These are phyloP conservation scores for Catharus ustulatus DNA, from an alignment of 2,797 vertebrate species.

Conservation along the genomic window DNA sequence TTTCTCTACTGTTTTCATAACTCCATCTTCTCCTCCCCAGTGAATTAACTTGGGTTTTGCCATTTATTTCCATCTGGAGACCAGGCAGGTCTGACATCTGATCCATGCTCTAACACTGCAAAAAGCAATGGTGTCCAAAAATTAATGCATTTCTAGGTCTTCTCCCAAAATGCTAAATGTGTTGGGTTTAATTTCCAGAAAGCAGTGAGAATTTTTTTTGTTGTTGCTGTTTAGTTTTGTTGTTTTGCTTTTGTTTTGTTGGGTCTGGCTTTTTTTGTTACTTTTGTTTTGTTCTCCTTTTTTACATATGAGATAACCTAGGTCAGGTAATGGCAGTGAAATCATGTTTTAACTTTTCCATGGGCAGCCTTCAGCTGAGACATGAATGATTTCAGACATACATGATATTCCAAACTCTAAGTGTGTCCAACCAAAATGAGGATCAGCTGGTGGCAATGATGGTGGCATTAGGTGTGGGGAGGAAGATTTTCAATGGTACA, in stretches of 20 bases:
- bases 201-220: neutral
- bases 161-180: neutral
- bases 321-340: neutral
- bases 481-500: neutral
- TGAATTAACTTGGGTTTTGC: neutral
- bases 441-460: neutral
- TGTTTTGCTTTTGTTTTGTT: neutral
- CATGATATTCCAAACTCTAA: neutral
- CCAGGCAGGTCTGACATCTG: neutral
- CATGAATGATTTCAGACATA: neutral
- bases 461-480: neutral
- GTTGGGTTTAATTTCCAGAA: neutral
- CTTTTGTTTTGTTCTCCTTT: neutral
- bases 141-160: neutral
- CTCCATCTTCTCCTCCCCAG: neutral
- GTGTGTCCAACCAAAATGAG: neutral
- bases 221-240: neutral
- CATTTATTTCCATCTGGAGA: neutral
- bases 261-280: neutral
- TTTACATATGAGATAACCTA: neutral
- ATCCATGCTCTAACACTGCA: neutral
- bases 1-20: neutral
- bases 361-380: neutral
- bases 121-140: neutral
- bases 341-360: neutral